A percentile compares a stretch with the other conserved stretches of the same genome.
Conservation (phyloP, 2,797 vertebrate genomes). For the Glyptemys insculpta region DNA sequence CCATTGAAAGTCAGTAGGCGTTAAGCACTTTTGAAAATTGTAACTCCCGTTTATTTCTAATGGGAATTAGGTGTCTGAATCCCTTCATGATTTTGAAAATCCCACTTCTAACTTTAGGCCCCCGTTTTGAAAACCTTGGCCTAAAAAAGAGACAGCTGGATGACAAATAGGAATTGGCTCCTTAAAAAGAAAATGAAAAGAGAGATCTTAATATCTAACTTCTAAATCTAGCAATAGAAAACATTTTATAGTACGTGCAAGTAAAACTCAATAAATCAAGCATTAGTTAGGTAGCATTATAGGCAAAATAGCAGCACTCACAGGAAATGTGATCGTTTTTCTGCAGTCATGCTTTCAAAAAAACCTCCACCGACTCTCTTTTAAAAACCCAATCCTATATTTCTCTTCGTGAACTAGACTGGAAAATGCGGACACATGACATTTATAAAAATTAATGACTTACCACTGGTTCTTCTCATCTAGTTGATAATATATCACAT, state of each 20-base stretch:
- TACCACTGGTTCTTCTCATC: slow-evolving; percentile 26
- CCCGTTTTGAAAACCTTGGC: background rate
- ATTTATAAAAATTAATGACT: slow-evolving; percentile 58
- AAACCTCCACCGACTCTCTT: background rate
- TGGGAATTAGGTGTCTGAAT: background rate
- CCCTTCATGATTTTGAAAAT: background rate
- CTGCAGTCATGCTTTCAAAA: slow-evolving; percentile 51
- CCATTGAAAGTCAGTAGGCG: background rate
- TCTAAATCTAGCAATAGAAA: background rate
- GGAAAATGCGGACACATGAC: slow-evolving; percentile 17
- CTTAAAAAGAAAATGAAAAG: background rate
- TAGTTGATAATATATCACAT: slow-evolving; percentile 20
- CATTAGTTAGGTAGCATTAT: slow-evolving; percentile 25
- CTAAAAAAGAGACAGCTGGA: too few species aligned
- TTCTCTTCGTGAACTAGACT: slow-evolving; percentile 31
- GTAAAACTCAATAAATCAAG: slow-evolving; percentile 14
- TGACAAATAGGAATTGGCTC: background rate
- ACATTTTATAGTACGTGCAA: slow-evolving; percentile 4
- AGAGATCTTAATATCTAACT: background rate
- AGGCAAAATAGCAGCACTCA: slow-evolving; percentile 38
- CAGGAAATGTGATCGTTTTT: background rate
- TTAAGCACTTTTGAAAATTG: background rate
- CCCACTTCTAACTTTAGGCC: background rate
- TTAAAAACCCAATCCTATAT: slow-evolving; percentile 37
- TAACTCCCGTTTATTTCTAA: background rate